Base-by-base conservation (phyloP, 2,797 vertebrate genomes). In the Channa striata region DNA sequence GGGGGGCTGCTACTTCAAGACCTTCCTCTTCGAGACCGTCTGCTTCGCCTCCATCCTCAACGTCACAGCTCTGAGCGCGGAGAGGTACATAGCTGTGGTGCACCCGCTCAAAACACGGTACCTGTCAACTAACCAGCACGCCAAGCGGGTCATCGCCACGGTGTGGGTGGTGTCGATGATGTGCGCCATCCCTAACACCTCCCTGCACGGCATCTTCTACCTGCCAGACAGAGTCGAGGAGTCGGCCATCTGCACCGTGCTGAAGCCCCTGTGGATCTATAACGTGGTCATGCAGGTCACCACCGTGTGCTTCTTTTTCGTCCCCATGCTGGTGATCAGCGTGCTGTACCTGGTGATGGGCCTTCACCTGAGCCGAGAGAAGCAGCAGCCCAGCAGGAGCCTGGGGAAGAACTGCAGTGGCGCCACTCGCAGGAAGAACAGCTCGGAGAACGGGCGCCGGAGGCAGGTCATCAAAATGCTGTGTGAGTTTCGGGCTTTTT, bases 391-490 rank as follows among this genome's bases (percentile, higher is more conserved):
- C 11, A 58, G 71, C 2, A 68, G 63, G 36, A 87, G 53, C 36
- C 66, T 89, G 13, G 89, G 82, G 12, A 91, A 77, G 50, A 90
- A 79, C 69, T 79, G 81, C 40, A 82, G 82, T 42, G 63, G 78
- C 14, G 78, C 59, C 53, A 68, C 46, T 8, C 86, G 72, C 17
- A 92, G 88, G 79, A 93, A 85, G 71, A 89, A 91, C 36, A 86
- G 84, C 8, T 40, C 81, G 42, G 93, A 93, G 71, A 87, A 73
- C 8, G 80, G 92, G 6, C 92, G 91, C 42, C 89, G 91, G 68
- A 90, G 90, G n/a, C 94, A 95, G 62, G 88, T 95, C 80, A 94
- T 92, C 84, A 95, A 94, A 82, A 95, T 95, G 94, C 91, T 95
- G 16, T 90, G 95, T 95, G 74, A 94, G 94, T 93, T 49, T 23